A percentile compares a stretch with the other conserved stretches of the same genome.
Conservation (phyloP, 2,888 invertebrate species). For the Slavum lentiscoides region DNA sequence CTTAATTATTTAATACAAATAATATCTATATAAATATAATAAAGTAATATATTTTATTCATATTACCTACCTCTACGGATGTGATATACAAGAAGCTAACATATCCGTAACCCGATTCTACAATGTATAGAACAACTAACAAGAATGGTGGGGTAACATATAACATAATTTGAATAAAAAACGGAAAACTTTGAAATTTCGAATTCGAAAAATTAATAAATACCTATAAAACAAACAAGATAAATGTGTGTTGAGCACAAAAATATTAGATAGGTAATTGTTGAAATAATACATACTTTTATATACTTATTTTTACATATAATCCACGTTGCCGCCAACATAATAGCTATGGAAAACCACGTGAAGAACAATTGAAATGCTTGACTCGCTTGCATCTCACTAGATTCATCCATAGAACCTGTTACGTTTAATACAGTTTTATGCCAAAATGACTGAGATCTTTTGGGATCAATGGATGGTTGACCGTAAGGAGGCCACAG, state of each 20-base stretch:
- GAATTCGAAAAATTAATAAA: slow-evolving; percentile 1
- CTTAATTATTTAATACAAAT: not conserved
- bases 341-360: slow-evolving; percentile 13
- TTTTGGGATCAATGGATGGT: slow-evolving; percentile 27
- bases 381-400: slow-evolving; percentile 21
- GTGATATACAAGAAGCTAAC: slow-evolving; percentile 41
- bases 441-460: slow-evolving; percentile 38
- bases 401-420: slow-evolving; percentile 30
- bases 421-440: slow-evolving; percentile 37
- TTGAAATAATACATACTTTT: slow-evolving; percentile 15
- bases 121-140: slow-evolving; percentile 20
- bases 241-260: not conserved
- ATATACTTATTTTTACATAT: slow-evolving; percentile 18
- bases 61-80: slow-evolving; percentile 39
- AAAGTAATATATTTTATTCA: not conserved
- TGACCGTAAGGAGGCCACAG: slow-evolving; percentile 14
- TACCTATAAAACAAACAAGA: slow-evolving; percentile 2
- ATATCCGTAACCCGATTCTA: slow-evolving; percentile 37
- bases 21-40: too few species aligned
- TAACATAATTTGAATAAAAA: not conserved
- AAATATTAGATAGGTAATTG: not conserved
- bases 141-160: not conserved
- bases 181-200: slow-evolving; percentile 12
- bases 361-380: slow-evolving; percentile 16
- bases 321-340: slow-evolving; percentile 13